phyloP scores from a whole-genome alignment of 2,797 vertebrate species.

The Luscinia megarhynchos region DNA sequence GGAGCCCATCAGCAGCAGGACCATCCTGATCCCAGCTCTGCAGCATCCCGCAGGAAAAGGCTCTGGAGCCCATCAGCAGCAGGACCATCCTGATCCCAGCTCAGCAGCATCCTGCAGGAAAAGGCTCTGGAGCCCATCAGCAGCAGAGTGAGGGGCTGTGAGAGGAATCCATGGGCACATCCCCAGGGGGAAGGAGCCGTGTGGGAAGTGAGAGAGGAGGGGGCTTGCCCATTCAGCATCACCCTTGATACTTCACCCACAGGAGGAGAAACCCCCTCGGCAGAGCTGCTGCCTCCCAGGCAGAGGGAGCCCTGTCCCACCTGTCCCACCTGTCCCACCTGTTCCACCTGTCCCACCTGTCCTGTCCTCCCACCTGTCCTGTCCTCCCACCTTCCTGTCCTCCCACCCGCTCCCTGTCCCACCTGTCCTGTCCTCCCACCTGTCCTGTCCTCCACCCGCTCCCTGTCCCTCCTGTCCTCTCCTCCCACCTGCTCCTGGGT shows the following conservation, averaged over 20 bases:
- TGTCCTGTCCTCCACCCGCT: not conserved
- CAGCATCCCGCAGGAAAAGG: too few relatives aligned
- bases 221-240: not conserved
- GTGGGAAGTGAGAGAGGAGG: not conserved
- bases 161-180: not conserved
- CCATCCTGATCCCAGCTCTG: too few relatives aligned
- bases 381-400: too few relatives aligned
- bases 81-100: not conserved
- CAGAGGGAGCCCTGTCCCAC: not conserved
- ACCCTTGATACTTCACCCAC: not conserved
- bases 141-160: not conserved
- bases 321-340: not conserved
- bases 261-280: not conserved
- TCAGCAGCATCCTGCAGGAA: not conserved
- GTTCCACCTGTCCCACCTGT: too few relatives aligned
- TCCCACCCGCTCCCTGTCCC: not conserved
- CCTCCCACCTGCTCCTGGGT: too few relatives aligned
- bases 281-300: not conserved
- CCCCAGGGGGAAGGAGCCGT: fast-evolving
- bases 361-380: not conserved
- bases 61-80: too few relatives aligned
- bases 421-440: too few relatives aligned
- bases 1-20: too few relatives aligned
- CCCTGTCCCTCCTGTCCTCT: not conserved
- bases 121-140: not conserved